A percentile compares a stretch with the other conserved stretches of the same genome.
These are phyloP conservation scores for Papilio machaon DNA, from an alignment of 1,140 invertebrate genomes.

Conservation along the genomic window DNA sequence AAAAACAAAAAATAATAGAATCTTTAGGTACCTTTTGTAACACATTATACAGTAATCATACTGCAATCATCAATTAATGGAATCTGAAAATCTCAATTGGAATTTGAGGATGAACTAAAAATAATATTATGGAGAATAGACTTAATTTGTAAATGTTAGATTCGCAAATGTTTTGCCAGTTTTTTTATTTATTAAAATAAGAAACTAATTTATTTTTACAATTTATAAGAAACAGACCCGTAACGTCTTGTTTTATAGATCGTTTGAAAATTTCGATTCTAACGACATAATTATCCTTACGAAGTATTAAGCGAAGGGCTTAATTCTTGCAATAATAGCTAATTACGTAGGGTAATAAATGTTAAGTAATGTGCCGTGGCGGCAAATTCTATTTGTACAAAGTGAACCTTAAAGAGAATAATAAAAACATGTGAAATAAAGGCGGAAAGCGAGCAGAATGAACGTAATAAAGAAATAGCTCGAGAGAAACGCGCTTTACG, in stretches of 20 bases:
- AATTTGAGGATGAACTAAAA: not conserved
- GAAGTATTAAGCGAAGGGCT: constrained; percentile 1
- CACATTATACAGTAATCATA: constrained; percentile 26
- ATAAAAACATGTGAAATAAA: constrained; percentile 68
- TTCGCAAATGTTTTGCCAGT: not conserved
- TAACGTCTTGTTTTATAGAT: not conserved
- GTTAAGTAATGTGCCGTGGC: constrained; percentile 15
- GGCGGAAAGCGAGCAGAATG: constrained; percentile 58
- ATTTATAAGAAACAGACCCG: not conserved
- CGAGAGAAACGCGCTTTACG: constrained; percentile 57
- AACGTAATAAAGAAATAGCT: constrained; percentile 71
- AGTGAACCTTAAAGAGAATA: constrained; percentile 53
- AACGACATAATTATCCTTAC: constrained; percentile 2
- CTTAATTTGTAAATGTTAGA: too few relatives aligned
- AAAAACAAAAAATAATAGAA: too few relatives aligned
- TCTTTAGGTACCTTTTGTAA: constrained; percentile 42
- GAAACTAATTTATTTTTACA: too few relatives aligned
- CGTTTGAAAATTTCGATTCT: constrained; percentile 2
- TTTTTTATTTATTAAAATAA: too few relatives aligned
- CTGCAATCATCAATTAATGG: too few relatives aligned
- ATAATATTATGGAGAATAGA: not conserved
- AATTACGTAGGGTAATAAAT: constrained; percentile 25
- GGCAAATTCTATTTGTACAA: constrained; percentile 45
- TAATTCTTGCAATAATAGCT: constrained; percentile 7
- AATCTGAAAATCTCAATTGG: too few relatives aligned